phyloP scores from a whole-genome alignment of 2,888 invertebrate species.

The Drosophila antonietae region DNA sequence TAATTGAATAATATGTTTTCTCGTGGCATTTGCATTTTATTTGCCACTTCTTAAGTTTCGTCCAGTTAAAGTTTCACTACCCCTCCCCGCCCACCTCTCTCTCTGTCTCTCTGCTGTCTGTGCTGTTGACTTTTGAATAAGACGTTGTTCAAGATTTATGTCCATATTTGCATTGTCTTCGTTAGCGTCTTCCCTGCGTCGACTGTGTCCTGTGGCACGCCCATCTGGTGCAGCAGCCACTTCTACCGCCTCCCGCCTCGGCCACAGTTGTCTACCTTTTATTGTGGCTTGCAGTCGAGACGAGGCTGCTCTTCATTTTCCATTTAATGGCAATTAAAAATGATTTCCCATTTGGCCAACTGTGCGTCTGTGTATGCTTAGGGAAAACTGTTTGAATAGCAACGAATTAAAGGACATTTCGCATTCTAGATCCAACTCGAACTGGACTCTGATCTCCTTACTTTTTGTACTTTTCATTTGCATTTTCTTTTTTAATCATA shows the following conservation, averaged over 20 bases:
- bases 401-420: background rate
- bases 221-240: constrained; percentile 20
- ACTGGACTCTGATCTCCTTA: background rate
- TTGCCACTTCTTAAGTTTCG: constrained; percentile 6
- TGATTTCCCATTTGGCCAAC: constrained; percentile 45
- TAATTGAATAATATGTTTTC: background rate
- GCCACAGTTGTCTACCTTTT: constrained; percentile 25
- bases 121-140: constrained; percentile 61
- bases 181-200: constrained; percentile 44
- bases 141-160: constrained; percentile 68
- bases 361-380: constrained; percentile 27
- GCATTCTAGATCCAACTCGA: background rate
- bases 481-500: background rate
- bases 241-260: background rate
- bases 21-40: constrained; percentile 5
- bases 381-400: constrained; percentile 16
- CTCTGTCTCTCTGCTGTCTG: constrained; percentile 17
- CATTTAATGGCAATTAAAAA: constrained; percentile 67
- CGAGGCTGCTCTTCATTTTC: constrained; percentile 29
- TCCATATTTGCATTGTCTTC: constrained; percentile 76
- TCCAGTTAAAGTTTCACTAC: constrained; percentile 16
- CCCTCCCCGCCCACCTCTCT: background rate
- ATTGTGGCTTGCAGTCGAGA: constrained; percentile 23
- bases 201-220: constrained; percentile 31
- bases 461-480: background rate